These are phyloP conservation scores for Notothenia coriiceps DNA, from an alignment of 2,113 vertebrate genomes.

Conservation along the genomic window DNA sequence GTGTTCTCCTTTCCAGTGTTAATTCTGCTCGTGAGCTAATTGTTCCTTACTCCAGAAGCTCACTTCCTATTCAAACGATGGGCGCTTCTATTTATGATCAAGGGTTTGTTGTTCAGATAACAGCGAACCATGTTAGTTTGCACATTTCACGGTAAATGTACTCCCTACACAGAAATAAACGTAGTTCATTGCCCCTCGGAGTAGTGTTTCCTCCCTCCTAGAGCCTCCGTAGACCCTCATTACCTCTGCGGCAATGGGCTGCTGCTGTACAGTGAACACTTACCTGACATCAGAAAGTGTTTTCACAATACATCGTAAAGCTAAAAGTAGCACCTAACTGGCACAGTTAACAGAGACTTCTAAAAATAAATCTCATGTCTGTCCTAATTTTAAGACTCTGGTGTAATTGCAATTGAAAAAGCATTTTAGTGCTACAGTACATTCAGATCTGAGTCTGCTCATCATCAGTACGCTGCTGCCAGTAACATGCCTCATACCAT, in stretches of 20 bases:
- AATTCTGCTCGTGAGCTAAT: conserved; percentile 43
- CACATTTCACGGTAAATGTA: conserved; percentile 24
- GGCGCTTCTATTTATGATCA: conserved; percentile 16
- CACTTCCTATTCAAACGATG: conserved; percentile 26
- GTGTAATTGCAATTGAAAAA: neutral
- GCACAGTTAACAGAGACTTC: neutral
- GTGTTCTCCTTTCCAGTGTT: conserved; percentile 15
- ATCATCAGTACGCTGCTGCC: neutral
- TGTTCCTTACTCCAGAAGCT: conserved; percentile 2
- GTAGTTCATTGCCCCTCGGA: conserved; percentile 7
- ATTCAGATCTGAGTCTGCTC: neutral
- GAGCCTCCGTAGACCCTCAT: conserved; percentile 1
- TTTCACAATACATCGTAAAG: neutral
- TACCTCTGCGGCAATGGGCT: neutral
- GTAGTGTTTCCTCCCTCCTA: neutral
- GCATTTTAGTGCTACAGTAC: neutral
- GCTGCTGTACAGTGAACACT: neutral
- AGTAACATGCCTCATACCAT: neutral
- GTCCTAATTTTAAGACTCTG: neutral
- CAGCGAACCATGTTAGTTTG: conserved; percentile 7
- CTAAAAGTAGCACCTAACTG: neutral
- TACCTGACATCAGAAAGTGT: neutral
- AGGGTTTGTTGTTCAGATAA: conserved; percentile 1
- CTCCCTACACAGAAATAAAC: neutral
- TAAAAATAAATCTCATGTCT: neutral